Conservation (phyloP, 2,888 invertebrate species). For the Nineta flava region DNA sequence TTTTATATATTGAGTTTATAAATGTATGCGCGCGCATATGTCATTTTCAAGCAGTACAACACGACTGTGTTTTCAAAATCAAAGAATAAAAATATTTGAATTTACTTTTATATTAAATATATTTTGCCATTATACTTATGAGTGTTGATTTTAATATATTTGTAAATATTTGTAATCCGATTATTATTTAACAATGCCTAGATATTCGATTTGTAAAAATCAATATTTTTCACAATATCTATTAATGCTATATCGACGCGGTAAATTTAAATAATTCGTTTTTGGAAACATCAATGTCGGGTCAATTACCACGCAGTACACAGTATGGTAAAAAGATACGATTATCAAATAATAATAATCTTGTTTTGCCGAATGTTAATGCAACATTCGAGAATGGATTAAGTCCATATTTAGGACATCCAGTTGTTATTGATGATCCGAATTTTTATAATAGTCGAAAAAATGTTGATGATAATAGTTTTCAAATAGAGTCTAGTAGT, state of each 20-base stretch:
- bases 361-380: background rate
- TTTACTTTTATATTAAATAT: background rate
- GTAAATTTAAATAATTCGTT: slow-evolving; percentile 1
- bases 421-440: background rate
- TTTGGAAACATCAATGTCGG: background rate
- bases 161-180: background rate
- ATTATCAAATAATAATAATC: background rate
- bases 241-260: background rate
- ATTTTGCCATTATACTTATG: background rate
- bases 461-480: background rate
- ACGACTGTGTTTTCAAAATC: too few species aligned
- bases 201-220: background rate
- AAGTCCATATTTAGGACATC: background rate
- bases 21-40: background rate
- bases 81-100: too few species aligned
- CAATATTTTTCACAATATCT: slow-evolving; percentile 1
- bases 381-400: background rate
- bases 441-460: background rate
- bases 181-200: background rate
- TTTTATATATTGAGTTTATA: background rate
- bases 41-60: background rate
- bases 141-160: background rate
- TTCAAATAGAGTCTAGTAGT: background rate
- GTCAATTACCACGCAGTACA: background rate
- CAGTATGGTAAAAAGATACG: background rate